Evolutionary conservation across 2,888 invertebrate species (phyloP).

Genomic region (Dryomyza anilis): DNA sequence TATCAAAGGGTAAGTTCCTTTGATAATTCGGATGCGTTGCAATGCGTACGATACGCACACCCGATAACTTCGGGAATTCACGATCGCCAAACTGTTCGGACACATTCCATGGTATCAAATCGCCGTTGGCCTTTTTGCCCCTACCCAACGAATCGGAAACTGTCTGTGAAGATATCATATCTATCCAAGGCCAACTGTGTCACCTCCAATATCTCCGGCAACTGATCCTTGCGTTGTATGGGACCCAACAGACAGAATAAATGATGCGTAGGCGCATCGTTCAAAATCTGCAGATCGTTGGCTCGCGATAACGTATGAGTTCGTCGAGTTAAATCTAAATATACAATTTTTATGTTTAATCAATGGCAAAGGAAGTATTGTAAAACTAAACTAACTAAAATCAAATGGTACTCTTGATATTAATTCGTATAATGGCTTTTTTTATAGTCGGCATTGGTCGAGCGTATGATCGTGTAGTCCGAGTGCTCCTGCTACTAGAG

Average conservation of each 20-base stretch:
- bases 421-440: conserved; percentile 94
- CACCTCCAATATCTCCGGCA: conserved; percentile 94
- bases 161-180: conserved; percentile 69
- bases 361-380: conserved; percentile 94
- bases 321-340: conserved; percentile 89
- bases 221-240: conserved; percentile 71
- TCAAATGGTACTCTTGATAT: conserved; percentile 89
- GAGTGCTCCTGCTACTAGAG: conserved; percentile 94
- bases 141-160: conserved; percentile 80
- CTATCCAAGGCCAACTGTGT: conserved; percentile 84
- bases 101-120: conserved; percentile 98
- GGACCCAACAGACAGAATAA: conserved; percentile 93
- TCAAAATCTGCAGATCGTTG: conserved; percentile 97
- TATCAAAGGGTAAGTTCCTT: no score
- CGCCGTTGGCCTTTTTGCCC: conserved; percentile 92
- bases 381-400: conserved; percentile 94
- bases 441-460: conserved; percentile 94
- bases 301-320: conserved; percentile 91
- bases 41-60: conserved; percentile 92
- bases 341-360: conserved; percentile 89
- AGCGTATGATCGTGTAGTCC: conserved; percentile 93
- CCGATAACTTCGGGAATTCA: conserved; percentile 88
- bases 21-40: conserved; percentile 99
- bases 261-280: conserved; percentile 98
- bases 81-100: conserved; percentile 95